Percentiles rank a stretch among this genome's conserved stretches.
Conservation (phyloP, 2,888 invertebrate species). For the Petrophora chlorosata region DNA sequence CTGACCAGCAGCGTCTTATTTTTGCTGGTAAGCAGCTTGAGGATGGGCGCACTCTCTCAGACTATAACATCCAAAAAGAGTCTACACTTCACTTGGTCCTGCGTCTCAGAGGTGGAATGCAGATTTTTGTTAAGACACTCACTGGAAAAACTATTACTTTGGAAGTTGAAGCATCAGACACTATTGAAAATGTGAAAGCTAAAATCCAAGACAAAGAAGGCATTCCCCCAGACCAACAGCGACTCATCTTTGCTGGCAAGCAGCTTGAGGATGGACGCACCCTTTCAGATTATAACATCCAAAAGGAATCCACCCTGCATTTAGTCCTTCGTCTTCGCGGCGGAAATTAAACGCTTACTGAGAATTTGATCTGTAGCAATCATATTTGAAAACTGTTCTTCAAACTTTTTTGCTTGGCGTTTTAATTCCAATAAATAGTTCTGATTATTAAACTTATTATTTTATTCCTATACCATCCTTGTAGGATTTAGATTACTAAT, state of each 20-base stretch:
- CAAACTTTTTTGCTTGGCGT: constrained; percentile 38
- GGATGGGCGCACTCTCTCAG: constrained; percentile 56
- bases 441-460: constrained; percentile 33
- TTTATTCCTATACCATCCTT: too few species aligned
- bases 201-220: constrained; percentile 49
- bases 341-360: constrained; percentile 35
- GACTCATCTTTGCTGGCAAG: constrained; percentile 50
- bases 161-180: constrained; percentile 49
- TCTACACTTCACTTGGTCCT: constrained; percentile 60
- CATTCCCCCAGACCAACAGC: constrained; percentile 52
- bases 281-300: constrained; percentile 47
- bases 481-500: too few species aligned
- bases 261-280: constrained; percentile 52
- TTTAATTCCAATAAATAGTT: constrained; percentile 57
- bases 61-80: constrained; percentile 55
- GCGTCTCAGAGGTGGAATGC: constrained; percentile 57
- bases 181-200: constrained; percentile 52
- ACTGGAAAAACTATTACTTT: constrained; percentile 52
- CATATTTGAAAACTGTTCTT: constrained; percentile 30
- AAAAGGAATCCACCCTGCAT: constrained; percentile 49
- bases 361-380: constrained; percentile 29
- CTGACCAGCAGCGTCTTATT: constrained; percentile 57
- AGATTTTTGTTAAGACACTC: constrained; percentile 50
- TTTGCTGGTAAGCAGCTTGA: constrained; percentile 58
- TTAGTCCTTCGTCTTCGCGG: constrained; percentile 56